Conservation (phyloP, 1,140 invertebrate species). For the Eumaeus atala region DNA sequence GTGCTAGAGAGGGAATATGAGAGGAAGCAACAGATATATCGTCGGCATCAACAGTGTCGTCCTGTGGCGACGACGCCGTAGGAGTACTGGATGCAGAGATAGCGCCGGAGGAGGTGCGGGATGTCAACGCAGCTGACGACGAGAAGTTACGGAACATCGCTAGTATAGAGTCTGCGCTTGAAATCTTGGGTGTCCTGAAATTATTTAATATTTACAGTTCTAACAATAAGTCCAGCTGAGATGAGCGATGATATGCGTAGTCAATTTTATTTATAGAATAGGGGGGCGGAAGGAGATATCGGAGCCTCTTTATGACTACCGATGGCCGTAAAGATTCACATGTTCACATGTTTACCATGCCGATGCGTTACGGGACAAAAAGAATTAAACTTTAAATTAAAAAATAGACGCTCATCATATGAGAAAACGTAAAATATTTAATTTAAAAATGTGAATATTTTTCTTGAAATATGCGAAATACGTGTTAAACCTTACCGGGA, state of each 20-base stretch:
- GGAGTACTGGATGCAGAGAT: constrained; percentile 78
- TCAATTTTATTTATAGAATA: no score
- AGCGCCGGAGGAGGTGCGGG: constrained; percentile 73
- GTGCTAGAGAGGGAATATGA: constrained; percentile 74
- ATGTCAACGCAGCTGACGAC: constrained; percentile 72
- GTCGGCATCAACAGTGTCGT: constrained; percentile 78
- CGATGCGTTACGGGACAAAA: no score
- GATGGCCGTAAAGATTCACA: no score
- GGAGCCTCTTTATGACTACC: no score
- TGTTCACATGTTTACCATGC: neutral
- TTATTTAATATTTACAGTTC: neutral
- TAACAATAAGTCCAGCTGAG: no score
- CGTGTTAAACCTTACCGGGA: constrained; percentile 39
- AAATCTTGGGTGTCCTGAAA: constrained; percentile 74
- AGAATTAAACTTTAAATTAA: no score
- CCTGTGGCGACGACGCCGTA: constrained; percentile 80
- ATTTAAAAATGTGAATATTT: no score
- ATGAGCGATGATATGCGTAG: no score
- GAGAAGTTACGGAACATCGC: constrained; percentile 83
- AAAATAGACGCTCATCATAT: no score
- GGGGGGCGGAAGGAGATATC: no score
- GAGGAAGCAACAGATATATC: constrained; percentile 77
- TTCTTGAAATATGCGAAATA: no score
- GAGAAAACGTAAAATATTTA: no score
- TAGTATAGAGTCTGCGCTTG: constrained; percentile 83